Conservation (phyloP, 2,888 invertebrate genomes). For the Amorpha juglandis region DNA sequence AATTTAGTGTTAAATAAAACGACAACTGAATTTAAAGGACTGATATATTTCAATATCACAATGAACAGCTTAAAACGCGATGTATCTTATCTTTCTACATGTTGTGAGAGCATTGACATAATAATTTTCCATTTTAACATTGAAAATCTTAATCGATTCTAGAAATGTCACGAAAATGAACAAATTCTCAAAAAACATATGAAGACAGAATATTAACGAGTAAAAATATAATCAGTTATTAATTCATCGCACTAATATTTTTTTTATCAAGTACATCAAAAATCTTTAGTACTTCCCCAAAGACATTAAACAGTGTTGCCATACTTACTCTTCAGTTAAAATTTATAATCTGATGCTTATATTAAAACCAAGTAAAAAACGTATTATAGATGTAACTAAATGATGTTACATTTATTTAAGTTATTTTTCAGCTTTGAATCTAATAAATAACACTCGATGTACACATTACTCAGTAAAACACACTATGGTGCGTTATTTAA, state of each 20-base stretch:
- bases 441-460: too few species aligned
- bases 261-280: too few species aligned
- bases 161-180: not conserved
- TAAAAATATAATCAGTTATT: too few species aligned
- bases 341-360: too few species aligned
- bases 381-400: too few species aligned
- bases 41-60: conserved; percentile 45
- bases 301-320: too few species aligned
- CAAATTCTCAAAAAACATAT: conserved; percentile 5
- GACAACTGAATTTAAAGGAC: conserved; percentile 30
- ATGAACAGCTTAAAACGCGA: conserved; percentile 34
- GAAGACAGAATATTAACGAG: not conserved
- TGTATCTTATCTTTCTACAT: conserved; percentile 26
- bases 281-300: too few species aligned
- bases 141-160: not conserved
- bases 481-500: not conserved
- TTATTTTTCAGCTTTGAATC: not conserved
- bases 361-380: too few species aligned
- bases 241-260: too few species aligned
- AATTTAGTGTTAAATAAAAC: conserved; percentile 26
- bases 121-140: conserved; percentile 3
- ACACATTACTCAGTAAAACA: not conserved
- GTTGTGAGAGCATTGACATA: conserved; percentile 24
- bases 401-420: not conserved
- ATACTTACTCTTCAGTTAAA: too few species aligned